Evolutionary conservation across 2,888 invertebrate genomes (phyloP), one percentile per base, ranked within the genome.

Genomic region (Drosophila leonis): DNA sequence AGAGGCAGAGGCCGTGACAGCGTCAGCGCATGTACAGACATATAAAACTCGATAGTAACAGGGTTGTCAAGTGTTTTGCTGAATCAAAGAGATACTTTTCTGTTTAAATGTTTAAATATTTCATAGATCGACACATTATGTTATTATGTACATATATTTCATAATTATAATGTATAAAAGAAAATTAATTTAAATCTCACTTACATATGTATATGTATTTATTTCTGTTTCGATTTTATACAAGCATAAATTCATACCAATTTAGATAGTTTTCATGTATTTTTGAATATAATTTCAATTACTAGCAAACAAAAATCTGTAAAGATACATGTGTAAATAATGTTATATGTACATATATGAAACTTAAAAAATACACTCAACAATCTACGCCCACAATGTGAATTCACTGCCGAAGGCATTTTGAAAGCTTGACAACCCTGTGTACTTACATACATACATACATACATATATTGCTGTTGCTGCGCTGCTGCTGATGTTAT

Each of bases 11-110:
- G 79, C 86, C 81, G 86, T 81, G 88, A 81, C 85, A 86, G 88
- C 85, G 82, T 82, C 89, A 84, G 89, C 82, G 84, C 84, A 89
- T 84, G 75, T 83, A 85, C 81, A 82, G 74, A 75, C 78, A 59
- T 48, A 82, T 66, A 90, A 90, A 90, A 86, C 88, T 86, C 86
- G 88, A 90, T 90, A 83, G 86, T 84, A 24, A 4, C 59, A 85
- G 86, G 71, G 90, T 81, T 90, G 90, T 51, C 86, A 77, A 31
- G 27, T 65, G 24, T 13, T 24, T 7, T 9, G 8, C 41, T 59
- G 27, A 24, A 8, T 39, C 24, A 10, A 13, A 12, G 18, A 51
- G 6, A 61, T 15, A 46, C 9, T 39, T 15, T 52, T 10, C 6
- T 51, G 8, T 41, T 35, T 8, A 27, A 27, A 24, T 44, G 4